Base-by-base conservation (phyloP, 1,140 invertebrate genomes). In the Vanessa atalanta region DNA sequence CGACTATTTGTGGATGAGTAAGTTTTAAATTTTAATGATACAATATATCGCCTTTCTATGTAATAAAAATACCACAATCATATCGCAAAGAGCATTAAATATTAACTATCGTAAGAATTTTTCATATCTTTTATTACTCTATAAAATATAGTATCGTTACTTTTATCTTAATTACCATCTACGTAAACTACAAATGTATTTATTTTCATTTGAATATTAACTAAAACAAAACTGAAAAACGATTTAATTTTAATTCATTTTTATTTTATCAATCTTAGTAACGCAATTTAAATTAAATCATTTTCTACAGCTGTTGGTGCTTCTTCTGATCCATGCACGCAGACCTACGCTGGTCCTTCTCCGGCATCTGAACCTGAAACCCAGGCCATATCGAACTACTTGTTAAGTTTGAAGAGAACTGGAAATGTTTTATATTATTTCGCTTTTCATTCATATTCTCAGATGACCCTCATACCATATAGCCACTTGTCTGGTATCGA, bases 291-390 rank as follows among this genome's bases (percentile, higher is more conserved):
- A 31, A 2, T 31, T 31, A 5, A 31, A 31, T 31, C 26, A 2
- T 69, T 72, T 70, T 12, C 74, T 93, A 84, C 84, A 91, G 93
- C 85, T 13, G 78, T 81, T 20, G 97, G 97, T 3, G 95, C 97
- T 9, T 97, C 97, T n/a, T 94, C 93, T 0, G 95, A 98, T 89
- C 96, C 97, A 3, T 99, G 98, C 85, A 94, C 95, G 3, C 96
- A 98, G 75, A 97, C 96, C 0, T 99, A 96, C 87, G 95, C 96
- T 23, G 98, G 98, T 13, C 94, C 95, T 0, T 85, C 90, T 1
- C 94, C 97, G 0, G 98, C 98, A 85, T 99, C 98, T 0, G 98
- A 99, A 92, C 96, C 96, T 0, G 98, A 99, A 93, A 97, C 97
- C 1, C 93, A 93, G 81, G 96, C 97, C 0, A 95, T 96, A 65